Conservation (phyloP, 2,113 vertebrate species). For the Crotalus helleri region DNA sequence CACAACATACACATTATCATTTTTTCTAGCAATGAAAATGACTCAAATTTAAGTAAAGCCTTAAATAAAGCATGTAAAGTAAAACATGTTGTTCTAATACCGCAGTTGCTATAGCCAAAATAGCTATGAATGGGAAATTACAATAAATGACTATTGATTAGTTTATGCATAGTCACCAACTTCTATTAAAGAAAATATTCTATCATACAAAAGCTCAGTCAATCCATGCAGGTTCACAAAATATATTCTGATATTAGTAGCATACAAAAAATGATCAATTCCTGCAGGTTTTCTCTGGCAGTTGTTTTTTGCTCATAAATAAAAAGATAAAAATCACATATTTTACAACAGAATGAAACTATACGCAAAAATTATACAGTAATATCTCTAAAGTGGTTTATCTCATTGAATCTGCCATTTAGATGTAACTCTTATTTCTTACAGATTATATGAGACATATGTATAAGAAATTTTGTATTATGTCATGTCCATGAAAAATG, state of each 20-base stretch:
- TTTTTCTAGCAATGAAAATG: not conserved
- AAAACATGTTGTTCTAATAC: not conserved
- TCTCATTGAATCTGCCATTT: not conserved
- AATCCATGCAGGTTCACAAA: not conserved
- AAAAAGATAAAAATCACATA: not conserved
- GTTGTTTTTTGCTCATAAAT: not conserved
- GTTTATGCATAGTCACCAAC: not conserved
- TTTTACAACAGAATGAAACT: not conserved
- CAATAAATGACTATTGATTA: not conserved
- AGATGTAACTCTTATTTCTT: constrained; percentile 16
- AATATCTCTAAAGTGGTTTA: not conserved
- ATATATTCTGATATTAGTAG: not conserved
- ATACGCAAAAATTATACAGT: not conserved
- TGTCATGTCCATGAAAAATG: constrained; percentile 42
- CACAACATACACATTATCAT: not conserved
- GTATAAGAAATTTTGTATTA: constrained; percentile 4
- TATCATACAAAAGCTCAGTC: not conserved
- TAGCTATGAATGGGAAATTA: constrained; percentile 3
- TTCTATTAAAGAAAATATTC: not conserved
- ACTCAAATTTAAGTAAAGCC: not conserved
- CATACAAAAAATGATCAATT: not conserved
- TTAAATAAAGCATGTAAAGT: not conserved
- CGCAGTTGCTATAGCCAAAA: not conserved
- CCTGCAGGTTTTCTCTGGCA: not conserved
- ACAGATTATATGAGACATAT: constrained; percentile 18